phyloP scores from a whole-genome alignment of 2,797 vertebrate genomes.

The Cryptoblepharus egeriae region DNA sequence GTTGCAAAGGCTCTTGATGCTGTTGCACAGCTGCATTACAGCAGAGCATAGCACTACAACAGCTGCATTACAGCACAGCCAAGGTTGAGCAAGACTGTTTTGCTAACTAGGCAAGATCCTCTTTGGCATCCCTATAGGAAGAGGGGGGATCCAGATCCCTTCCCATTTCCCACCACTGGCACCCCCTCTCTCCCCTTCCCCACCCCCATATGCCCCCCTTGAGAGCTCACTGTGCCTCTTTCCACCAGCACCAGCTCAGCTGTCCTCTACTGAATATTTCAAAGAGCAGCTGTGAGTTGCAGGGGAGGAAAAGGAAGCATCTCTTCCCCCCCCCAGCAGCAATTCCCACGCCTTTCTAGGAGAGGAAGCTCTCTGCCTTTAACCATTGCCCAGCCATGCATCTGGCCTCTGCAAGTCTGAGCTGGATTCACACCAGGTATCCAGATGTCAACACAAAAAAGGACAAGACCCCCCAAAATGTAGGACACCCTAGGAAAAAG shows the following conservation, averaged over 20 bases:
- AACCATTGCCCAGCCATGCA: neutral
- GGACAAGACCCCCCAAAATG: too few species aligned
- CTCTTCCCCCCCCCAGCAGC: neutral
- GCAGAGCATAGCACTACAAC: too few species aligned
- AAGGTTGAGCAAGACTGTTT: neutral
- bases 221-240: neutral
- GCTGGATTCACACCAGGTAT: too few species aligned
- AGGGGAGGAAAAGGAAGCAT: neutral
- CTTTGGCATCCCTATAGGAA: neutral
- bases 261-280: neutral
- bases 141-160: neutral
- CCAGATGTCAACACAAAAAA: too few species aligned
- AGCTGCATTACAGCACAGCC: too few species aligned
- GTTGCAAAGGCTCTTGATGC: neutral
- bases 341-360: constrained; percentile 28
- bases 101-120: neutral
- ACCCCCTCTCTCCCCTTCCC: too few species aligned
- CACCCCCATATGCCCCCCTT: neutral
- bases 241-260: neutral
- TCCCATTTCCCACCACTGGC: too few species aligned
- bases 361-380: neutral
- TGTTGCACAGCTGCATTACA: neutral
- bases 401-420: too few species aligned
- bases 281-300: neutral
- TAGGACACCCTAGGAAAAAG: too few species aligned